Evolutionary conservation across 2,888 invertebrate species (phyloP), one percentile per base, ranked within the genome.

Genomic region (Drosophila nr. medialis): DNA sequence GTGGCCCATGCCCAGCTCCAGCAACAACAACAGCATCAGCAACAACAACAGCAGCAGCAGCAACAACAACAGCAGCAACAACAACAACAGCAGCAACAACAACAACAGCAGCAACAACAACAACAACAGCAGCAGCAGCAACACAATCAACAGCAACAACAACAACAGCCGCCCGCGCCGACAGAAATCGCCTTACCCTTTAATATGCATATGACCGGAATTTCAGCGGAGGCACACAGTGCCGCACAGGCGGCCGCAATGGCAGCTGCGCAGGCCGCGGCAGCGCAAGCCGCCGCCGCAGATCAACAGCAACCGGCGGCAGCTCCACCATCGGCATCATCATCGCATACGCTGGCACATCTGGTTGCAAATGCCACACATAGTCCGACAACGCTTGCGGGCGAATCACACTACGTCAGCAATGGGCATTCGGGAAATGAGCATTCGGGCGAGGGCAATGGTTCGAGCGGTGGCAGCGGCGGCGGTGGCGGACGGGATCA

Each of bases 221-320:
- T 92, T 64, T 85, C 88, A 71, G 81, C 92, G 45, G 92, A 92
- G 79, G 92, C 92, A 59, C 92, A 92, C 62, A 91, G 91, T 63
- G 92, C 92, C 32, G 88, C 92, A 45, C 92, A 92, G 80, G 92
- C 92, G 69, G 92, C 92, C 18, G 92, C 92, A 29, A 92, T 92
- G 89, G 92, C 92, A 58, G 92, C 92, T 62, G 88, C 92, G 63
- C 92, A 92, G 80, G 92, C 91, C 53, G 92, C 92, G 21, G 92
- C 92, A 40, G 92, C 91, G 24, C 92, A 91, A 83, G 92, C 92
- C 56, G 91, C 92, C 49, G 90, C 91, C 48, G 91, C 90, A 15
- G 91, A 92, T 60, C 91, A 91, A 60, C 89, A 83, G 56, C 90
- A 77, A 38, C 67, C 79, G 6, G 65, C 79, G 11, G 64, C 79